Base-by-base conservation (phyloP, 2,797 vertebrate species). In the Chrysocyon brachyurus region DNA sequence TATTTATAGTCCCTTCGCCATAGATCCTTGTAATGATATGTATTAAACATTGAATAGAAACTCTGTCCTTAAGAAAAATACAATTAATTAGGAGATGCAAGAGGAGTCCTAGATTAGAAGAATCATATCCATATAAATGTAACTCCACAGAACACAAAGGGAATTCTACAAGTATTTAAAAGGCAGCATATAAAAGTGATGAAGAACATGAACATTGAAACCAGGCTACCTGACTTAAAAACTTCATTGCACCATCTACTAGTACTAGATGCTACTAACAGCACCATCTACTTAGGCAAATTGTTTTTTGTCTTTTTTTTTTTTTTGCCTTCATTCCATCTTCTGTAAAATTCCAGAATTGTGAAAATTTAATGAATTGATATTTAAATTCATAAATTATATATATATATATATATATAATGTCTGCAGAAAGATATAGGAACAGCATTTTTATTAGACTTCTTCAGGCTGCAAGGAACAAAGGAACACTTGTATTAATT, bases 401-500 rank as follows among this genome's bases (percentile, higher is more conserved):
- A 40, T 40, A 40, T 40, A 6, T 40, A 40, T 40, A 40, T 40
- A 46, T 46, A 46, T 46, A 46, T 46, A 46, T 91, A 64, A 56
- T 81, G 12, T 4, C 36, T 75, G 0, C 78, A 68, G 83, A 91
- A 96, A 31, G 77, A 91, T 84, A 92, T 59, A 72, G 46, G 93
- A 84, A 81, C 8, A 61, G 4, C 12, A 70, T 81, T 82, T 93
- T 75, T 61, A 66, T 90, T 90, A 81, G 36, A 87, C 0, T 17
- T n/a, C 52, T 36, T 85, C 22, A 90, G 46, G 82, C 63, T 91
- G 8, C 12, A 64, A 89, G 40, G 17, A 68, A n/a, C 14, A 92
- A 95, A 90, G 1, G 19, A 16, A 64, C 9, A 24, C 40, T 86
- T 84, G 24, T 24, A 28, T 95, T 97, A 36, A n/a, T 87, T 87